These are phyloP conservation scores for Eupelmus urozonus DNA, from an alignment of 2,888 invertebrate species.

Conservation along the genomic window DNA sequence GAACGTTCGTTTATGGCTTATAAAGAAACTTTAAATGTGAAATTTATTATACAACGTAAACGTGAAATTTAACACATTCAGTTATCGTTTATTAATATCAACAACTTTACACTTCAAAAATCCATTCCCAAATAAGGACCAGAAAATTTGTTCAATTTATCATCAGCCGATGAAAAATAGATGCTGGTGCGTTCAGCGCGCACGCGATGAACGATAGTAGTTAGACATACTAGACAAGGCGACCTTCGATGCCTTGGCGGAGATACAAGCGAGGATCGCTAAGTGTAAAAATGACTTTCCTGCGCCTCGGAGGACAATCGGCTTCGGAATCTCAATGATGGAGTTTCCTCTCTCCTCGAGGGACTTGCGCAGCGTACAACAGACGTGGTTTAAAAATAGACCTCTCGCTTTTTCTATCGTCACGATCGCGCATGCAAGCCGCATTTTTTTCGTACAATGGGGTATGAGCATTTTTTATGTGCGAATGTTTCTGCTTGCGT, in stretches of 20 bases:
- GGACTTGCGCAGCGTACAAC: no score
- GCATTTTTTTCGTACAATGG: constrained; percentile 7
- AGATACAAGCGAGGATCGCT: constrained; percentile 28
- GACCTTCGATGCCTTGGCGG: constrained; percentile 31
- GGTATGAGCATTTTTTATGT: neutral
- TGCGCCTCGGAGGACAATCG: constrained; percentile 17
- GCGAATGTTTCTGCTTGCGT: neutral
- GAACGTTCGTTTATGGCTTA: no score
- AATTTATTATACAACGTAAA: no score
- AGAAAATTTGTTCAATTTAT: neutral
- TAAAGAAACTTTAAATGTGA: neutral
- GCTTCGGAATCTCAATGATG: constrained; percentile 43
- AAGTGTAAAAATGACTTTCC: constrained; percentile 40
- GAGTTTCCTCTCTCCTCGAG: constrained; percentile 17
- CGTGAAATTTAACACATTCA: no score
- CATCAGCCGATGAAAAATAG: constrained; percentile 4
- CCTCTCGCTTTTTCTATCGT: constrained; percentile 9
- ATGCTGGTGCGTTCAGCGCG: neutral
- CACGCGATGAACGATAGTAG: constrained; percentile 25
- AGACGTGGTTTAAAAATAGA: neutral
- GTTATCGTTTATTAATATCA: no score
- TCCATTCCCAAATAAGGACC: no score
- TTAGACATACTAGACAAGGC: constrained; percentile 15
- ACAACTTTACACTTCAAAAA: no score
- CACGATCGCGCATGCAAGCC: neutral